Conservation (phyloP, 2,888 invertebrate species). For the Craniophora ligustri region DNA sequence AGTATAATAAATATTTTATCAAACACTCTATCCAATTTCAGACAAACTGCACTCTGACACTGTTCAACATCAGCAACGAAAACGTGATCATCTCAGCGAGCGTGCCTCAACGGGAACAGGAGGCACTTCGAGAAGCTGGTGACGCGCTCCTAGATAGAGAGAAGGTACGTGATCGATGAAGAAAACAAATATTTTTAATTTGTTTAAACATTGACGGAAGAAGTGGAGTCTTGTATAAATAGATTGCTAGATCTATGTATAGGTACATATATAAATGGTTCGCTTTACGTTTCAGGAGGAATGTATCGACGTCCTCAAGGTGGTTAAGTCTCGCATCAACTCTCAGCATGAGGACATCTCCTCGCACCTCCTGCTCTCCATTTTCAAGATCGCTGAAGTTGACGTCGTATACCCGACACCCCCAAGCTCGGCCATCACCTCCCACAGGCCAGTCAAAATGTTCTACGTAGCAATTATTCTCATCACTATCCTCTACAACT, state of each 20-base stretch:
- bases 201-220: no score
- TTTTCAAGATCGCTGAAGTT: conserved; percentile 97
- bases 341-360: conserved; percentile 95
- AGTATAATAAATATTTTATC: no score
- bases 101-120: conserved; percentile 90
- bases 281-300: conserved; percentile 90
- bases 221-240: no score
- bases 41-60: conserved; percentile 95
- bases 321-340: conserved; percentile 95
- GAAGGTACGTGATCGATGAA: conserved; percentile 87
- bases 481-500: conserved; percentile 70
- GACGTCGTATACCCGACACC: conserved; percentile 94
- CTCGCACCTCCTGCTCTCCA: conserved; percentile 95
- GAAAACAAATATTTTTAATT: no score
- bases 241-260: no score
- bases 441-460: conserved; percentile 66
- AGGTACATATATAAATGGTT: background rate
- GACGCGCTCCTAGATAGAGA: conserved; percentile 91
- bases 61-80: conserved; percentile 95
- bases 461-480: conserved; percentile 73
- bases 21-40: conserved; percentile 77
- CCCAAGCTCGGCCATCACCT: conserved; percentile 84
- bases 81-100: conserved; percentile 96
- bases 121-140: conserved; percentile 90
- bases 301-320: conserved; percentile 94